Base-by-base conservation (phyloP, 2,888 invertebrate species). In the Oscheius sp. region DNA sequence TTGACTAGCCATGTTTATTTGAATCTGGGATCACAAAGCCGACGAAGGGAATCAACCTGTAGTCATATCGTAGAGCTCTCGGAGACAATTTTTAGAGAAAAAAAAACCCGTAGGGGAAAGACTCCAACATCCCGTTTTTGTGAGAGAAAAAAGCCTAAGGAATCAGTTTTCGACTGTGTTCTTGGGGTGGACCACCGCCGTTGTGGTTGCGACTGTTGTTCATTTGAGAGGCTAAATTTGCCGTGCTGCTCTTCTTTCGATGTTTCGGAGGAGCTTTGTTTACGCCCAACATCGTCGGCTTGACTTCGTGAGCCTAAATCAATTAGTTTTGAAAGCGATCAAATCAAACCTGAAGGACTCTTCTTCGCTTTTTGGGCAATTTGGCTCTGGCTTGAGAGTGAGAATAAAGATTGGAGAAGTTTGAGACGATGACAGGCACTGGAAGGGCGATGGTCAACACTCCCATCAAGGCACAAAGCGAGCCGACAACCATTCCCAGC, bases 391-490 rank as follows among this genome's bases (percentile, higher is more conserved):
- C 84, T 65, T 84, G 82, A 6, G 80, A 79, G 53, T 84, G 84
- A 0, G 84, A 84, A 50, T 84, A 84, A 4, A 84, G 64, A 71
- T 83, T 84, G 6, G 82, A 82, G 58, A 84, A 84, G 64, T 84
- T 84, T 37, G 82, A 78, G 6, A 84, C 84, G 45, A 84, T 84
- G 27, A 84, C 78, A 1, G 77, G 81, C 10, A 81, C 83, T 0
- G 83, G 84, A 2, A 84, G 72, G 1, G 84, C 84, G 52, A 84
- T 84, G 3, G 84, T 84, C 27, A 84, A 76, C 20, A 84, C 83
- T 45, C 84, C 84, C 83, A 83, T 84, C 50, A 84, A 69, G 4
- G 84, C 84, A 69, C 84, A 84, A 12, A 84, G 68, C 15, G 82
- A 81, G 12, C 84, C 84, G 34, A 84, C 84, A 15, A 84, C 58